A percentile compares a stretch with the other conserved stretches of the same genome.
phyloP scores from a whole-genome alignment of 2,797 vertebrate species.

The Eulemur coronatus region DNA sequence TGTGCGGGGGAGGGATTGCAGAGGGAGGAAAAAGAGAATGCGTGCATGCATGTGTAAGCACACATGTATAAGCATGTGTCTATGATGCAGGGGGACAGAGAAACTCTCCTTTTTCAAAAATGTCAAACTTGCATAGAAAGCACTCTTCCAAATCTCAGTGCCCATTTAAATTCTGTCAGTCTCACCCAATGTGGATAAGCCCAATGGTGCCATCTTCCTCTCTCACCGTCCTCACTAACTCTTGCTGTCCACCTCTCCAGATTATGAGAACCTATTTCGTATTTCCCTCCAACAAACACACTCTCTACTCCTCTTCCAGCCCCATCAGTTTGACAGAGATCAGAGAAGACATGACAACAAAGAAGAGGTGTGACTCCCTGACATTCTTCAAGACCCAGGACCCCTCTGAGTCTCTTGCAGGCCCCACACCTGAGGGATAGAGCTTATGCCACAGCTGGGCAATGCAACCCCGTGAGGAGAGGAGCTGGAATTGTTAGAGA shows the following conservation, averaged over 20 bases:
- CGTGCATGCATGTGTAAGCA: accelerated
- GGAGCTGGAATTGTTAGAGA: neutral
- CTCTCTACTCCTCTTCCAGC: neutral
- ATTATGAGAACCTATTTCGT: neutral
- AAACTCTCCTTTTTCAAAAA: neutral
- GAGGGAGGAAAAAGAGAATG: neutral
- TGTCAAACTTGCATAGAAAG: neutral
- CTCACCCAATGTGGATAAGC: neutral
- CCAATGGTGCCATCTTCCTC: accelerated
- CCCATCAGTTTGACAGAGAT: neutral
- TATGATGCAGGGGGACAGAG: neutral
- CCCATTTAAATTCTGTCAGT: neutral
- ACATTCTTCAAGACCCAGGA: neutral
- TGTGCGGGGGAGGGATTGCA: neutral
- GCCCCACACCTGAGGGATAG: too few species aligned
- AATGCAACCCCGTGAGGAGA: neutral
- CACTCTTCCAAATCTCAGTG: neutral
- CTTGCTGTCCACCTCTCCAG: neutral
- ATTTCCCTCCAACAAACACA: neutral
- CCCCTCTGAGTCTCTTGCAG: neutral
- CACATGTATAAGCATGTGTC: neutral
- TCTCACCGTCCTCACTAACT: neutral
- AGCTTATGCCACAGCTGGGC: neutral
- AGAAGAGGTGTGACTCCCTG: neutral
- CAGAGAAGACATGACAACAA: neutral